Evolutionary conservation across 2,113 vertebrate genomes (phyloP).

Genomic region (Sapayoa aenigma): DNA sequence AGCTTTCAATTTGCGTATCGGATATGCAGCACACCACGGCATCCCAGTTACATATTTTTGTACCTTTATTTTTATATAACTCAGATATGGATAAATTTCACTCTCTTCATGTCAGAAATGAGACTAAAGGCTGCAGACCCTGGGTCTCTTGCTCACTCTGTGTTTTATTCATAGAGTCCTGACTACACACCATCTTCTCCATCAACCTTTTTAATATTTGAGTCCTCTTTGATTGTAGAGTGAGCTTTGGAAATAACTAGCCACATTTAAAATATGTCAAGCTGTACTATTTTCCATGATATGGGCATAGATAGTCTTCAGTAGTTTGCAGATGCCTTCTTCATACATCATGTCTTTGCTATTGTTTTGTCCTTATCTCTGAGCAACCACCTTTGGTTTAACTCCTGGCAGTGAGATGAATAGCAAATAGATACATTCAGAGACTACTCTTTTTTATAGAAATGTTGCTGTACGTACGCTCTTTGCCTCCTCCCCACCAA

Average conservation of each 20-base stretch:
- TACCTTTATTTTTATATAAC: neutral
- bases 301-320: neutral
- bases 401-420: neutral
- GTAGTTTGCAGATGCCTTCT: neutral
- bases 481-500: accelerated
- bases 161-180: neutral
- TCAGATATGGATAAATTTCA: neutral
- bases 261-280: neutral
- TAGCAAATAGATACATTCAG: neutral
- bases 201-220: neutral
- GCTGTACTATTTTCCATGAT: neutral
- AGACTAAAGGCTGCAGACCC: neutral
- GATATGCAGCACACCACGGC: neutral
- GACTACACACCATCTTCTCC: neutral
- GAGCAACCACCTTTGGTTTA: neutral
- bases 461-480: neutral
- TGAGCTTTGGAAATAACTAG: neutral
- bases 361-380: neutral
- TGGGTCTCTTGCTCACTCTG: neutral
- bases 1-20: neutral
- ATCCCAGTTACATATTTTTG: neutral
- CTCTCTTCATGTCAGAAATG: neutral
- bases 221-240: neutral
- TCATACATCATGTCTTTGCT: neutral
- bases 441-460: neutral